These are phyloP conservation scores for Synanthedon formicaeformis DNA, from an alignment of 2,888 invertebrate species.

Conservation along the genomic window DNA sequence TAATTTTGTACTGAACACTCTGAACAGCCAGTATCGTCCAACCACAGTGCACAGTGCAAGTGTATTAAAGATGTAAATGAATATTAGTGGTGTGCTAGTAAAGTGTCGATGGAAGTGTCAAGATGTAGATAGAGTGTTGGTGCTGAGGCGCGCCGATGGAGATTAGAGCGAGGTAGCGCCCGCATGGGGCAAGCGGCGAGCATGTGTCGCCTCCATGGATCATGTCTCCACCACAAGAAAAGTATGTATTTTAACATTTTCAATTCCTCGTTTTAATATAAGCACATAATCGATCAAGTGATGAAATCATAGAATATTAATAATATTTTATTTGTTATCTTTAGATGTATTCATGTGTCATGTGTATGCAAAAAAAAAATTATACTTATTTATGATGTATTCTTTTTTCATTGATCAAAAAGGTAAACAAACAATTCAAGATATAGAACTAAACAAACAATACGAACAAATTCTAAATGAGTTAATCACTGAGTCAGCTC, in stretches of 20 bases:
- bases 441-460: too few relatives aligned
- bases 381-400: too few relatives aligned
- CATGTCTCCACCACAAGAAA: slow-evolving; percentile 81
- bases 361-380: too few relatives aligned
- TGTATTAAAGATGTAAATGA: background rate
- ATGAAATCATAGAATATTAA: too few relatives aligned
- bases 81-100: slow-evolving; percentile 27
- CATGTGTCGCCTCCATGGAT: slow-evolving; percentile 84
- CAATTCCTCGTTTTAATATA: too few relatives aligned
- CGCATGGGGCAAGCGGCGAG: slow-evolving; percentile 85
- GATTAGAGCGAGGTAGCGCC: slow-evolving; percentile 59
- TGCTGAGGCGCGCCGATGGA: slow-evolving; percentile 41
- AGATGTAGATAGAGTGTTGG: slow-evolving; percentile 32
- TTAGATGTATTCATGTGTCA: too few relatives aligned
- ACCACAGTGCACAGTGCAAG: slow-evolving; percentile 10
- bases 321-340: too few relatives aligned
- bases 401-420: too few relatives aligned
- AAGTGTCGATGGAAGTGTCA: slow-evolving; percentile 34
- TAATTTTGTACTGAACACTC: slow-evolving; percentile 9
- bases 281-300: too few relatives aligned
- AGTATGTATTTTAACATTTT: slow-evolving; percentile 62
- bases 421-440: too few relatives aligned
- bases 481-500: too few relatives aligned
- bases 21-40: slow-evolving; percentile 21
- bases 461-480: too few relatives aligned